A percentile compares a stretch with the other conserved stretches of the same genome.
phyloP scores from a whole-genome alignment of 2,113 vertebrate genomes.

The Pterocles orientalis region DNA sequence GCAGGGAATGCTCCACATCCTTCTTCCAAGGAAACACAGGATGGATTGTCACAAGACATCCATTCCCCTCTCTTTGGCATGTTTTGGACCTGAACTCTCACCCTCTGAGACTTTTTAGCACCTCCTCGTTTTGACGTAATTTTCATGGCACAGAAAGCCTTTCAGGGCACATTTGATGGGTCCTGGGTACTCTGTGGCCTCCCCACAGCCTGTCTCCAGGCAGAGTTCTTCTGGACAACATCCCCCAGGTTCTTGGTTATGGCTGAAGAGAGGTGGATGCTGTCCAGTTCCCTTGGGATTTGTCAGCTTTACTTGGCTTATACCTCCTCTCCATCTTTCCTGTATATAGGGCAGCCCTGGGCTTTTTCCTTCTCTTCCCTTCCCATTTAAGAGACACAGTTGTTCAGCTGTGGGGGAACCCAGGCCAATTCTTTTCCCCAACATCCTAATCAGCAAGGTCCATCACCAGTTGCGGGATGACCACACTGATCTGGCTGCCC shows the following conservation, averaged over 20 bases:
- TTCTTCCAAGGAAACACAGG: background rate
- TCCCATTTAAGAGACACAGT: background rate
- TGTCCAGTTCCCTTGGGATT: background rate
- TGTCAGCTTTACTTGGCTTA: background rate
- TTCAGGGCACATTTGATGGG: background rate
- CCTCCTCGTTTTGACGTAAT: background rate
- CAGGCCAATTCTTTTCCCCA: background rate
- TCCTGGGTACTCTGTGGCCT: background rate
- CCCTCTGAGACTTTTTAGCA: background rate
- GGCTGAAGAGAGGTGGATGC: background rate
- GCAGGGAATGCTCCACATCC: background rate
- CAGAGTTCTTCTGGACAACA: background rate
- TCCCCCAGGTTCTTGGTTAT: background rate
- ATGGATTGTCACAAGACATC: background rate
- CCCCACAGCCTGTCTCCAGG: background rate
- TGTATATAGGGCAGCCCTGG: background rate
- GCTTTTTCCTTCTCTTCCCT: background rate
- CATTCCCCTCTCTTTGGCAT: background rate
- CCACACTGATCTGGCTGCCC: background rate
- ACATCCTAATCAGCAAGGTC: background rate
- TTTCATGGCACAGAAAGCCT: background rate
- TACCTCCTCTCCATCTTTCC: background rate
- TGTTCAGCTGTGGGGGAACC: background rate
- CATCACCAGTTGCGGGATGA: fast-evolving
- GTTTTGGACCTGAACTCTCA: background rate